phyloP scores from a whole-genome alignment of 1,140 invertebrate species.

The Atta texana region DNA sequence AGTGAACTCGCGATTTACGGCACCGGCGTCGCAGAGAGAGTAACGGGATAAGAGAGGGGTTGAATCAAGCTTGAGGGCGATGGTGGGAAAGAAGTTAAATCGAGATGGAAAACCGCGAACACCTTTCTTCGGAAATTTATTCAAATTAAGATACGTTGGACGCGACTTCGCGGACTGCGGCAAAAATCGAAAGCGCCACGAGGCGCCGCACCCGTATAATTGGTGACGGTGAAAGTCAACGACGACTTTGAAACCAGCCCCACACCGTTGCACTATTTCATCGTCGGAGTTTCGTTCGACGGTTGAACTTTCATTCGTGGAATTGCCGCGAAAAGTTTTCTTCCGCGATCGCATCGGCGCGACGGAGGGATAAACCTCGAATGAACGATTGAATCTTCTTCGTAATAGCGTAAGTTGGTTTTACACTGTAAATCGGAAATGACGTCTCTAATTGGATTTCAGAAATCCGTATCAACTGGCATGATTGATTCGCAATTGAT shows the following conservation, averaged over 20 bases:
- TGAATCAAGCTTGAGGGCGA: slow-evolving; percentile 33
- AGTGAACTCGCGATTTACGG: slow-evolving; percentile 84
- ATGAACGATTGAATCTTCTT: slow-evolving; percentile 7
- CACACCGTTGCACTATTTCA: slow-evolving; percentile 67
- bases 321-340: slow-evolving; percentile 71
- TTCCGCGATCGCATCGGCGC: slow-evolving; percentile 31
- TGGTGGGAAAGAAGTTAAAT: slow-evolving; percentile 23
- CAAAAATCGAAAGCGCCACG: slow-evolving; percentile 78
- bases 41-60: slow-evolving; percentile 24
- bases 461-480: neutral
- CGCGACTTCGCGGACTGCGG: slow-evolving; percentile 66
- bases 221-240: slow-evolving; percentile 78
- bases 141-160: slow-evolving; percentile 79
- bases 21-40: slow-evolving; percentile 65
- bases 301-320: slow-evolving; percentile 68
- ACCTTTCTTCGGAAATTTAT: slow-evolving; percentile 81
- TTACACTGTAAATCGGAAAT: slow-evolving; percentile 5
- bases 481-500: slow-evolving; percentile 12
- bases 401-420: slow-evolving; percentile 34
- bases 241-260: slow-evolving; percentile 72
- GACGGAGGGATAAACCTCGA: slow-evolving; percentile 8
- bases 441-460: slow-evolving; percentile 7
- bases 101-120: slow-evolving; percentile 5
- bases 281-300: slow-evolving; percentile 71
- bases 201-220: slow-evolving; percentile 71